Evolutionary conservation across 2,797 vertebrate genomes (phyloP), one percentile per base, ranked within the genome.

Genomic region (Etheostoma perlongum): DNA sequence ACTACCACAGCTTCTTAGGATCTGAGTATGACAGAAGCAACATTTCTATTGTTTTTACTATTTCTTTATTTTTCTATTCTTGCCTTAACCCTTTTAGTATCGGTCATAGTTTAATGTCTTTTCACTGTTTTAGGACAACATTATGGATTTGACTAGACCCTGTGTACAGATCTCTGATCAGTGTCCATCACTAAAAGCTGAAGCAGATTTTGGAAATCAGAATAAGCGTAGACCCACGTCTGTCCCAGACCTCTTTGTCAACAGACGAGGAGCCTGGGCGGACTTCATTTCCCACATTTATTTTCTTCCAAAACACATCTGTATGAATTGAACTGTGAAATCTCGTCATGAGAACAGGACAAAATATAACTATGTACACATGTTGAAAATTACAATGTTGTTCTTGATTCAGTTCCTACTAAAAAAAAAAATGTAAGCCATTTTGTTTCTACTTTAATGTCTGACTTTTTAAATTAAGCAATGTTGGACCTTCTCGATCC

Each of bases 51-150:
- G 74, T 93, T 94, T 91, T 81, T 89, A 85, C 82, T 85, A 83
- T 83, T 90, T 83, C 60, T 87, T 93, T 92, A 86, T 89, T 91
- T 90, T 92, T 94, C 74, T 92, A 91, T 92, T 91, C 85, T 91
- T 91, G 92, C 91, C 92, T 94, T 94, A 94, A 94, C 89, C 92
- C 86, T 88, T 91, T 92, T 79, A 90, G 87, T 88, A 88, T 90
- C 72, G 46, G 58, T 74, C 83, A 86, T 86, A 60, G 78, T 86
- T 81, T 54, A 46, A 57, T 33, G 81, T 88, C 55, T 74, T 61
- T 67, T 78, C 84, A 84, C 81, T 66, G 70, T 83, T 78, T 79
- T 74, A 84, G 68, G 72, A 52, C 65, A 67, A 75, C 44, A 30
- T 58, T 69, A 52, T 60, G 33, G 71, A 72, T 82, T 81, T 69